A percentile compares a stretch with the other conserved stretches of the same genome.
These are phyloP conservation scores for Melipona quadrifasciata DNA, from an alignment of 1,140 invertebrate genomes.

Conservation along the genomic window DNA sequence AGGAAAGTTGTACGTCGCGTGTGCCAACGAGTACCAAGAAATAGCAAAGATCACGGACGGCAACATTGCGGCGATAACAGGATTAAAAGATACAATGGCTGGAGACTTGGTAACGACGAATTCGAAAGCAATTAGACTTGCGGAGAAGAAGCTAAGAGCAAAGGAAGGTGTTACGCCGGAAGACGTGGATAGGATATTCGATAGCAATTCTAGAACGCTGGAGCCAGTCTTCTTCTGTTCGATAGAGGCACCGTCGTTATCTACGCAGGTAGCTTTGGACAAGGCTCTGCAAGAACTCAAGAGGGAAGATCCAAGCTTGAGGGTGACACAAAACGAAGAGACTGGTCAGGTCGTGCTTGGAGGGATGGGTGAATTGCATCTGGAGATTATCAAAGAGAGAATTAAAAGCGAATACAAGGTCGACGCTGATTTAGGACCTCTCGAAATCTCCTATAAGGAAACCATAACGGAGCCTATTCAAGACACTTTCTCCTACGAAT, in stretches of 20 bases:
- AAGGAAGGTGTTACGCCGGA: conserved; percentile 60
- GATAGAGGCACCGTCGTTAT: conserved; percentile 94
- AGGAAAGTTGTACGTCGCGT: conserved; percentile 87
- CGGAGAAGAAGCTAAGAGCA: conserved; percentile 82
- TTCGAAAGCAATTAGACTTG: conserved; percentile 81
- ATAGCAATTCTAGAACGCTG: conserved; percentile 87
- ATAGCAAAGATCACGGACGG: conserved; percentile 87
- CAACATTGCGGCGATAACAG: conserved; percentile 95
- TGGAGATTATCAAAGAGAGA: conserved; percentile 96
- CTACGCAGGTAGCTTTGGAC: conserved; percentile 90
- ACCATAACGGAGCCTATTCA: conserved; percentile 82
- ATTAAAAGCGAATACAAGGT: conserved; percentile 95
- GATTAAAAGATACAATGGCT: conserved; percentile 91
- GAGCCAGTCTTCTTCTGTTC: conserved; percentile 99
- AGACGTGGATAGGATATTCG: conserved; percentile 79
- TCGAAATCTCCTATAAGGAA: conserved; percentile 98
- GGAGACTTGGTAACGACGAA: conserved; percentile 92
- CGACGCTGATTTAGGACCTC: conserved; percentile 94
- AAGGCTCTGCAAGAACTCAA: conserved; percentile 91
- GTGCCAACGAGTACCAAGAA: conserved; percentile 93
- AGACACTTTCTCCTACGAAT: conserved; percentile 84
- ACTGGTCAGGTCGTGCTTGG: conserved; percentile 94
- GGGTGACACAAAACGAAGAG: conserved; percentile 88
- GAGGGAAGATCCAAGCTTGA: conserved; percentile 96
- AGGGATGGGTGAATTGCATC: conserved; percentile 98